Percentiles rank a stretch among this genome's conserved stretches.
phyloP scores from a whole-genome alignment of 2,888 invertebrate genomes.

The Tetragonula carbonaria region DNA sequence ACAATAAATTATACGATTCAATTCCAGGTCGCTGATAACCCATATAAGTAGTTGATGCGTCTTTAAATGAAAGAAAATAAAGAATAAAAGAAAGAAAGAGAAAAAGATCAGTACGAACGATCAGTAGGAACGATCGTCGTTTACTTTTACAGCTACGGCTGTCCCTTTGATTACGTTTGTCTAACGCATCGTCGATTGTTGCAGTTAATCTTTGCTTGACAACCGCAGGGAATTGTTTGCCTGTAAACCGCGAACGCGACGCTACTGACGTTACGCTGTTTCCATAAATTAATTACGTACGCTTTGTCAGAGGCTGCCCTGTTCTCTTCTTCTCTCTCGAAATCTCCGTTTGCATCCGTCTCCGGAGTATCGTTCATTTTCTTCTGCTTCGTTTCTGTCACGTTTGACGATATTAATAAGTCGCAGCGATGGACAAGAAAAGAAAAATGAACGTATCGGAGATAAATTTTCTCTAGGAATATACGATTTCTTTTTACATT shows the following conservation, averaged over 20 bases:
- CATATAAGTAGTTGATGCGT: no score
- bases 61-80: no score
- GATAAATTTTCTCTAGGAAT: not conserved
- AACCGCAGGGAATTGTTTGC: constrained; percentile 33
- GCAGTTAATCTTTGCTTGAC: not conserved
- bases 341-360: no score
- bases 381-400: not conserved
- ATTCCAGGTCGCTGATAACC: no score
- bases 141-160: constrained; percentile 34
- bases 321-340: not conserved
- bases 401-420: not conserved
- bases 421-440: not conserved
- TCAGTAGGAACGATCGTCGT: constrained; percentile 22
- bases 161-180: constrained; percentile 27
- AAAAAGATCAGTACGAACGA: constrained; percentile 18
- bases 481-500: no score
- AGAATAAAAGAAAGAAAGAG: no score
- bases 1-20: no score
- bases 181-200: constrained; percentile 7
- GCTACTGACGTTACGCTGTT: constrained; percentile 2
- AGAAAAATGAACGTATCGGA: not conserved
- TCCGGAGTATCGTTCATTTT: not conserved
- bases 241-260: constrained; percentile 20
- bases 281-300: constrained; percentile 26
- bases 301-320: not conserved